Evolutionary conservation across 2,888 invertebrate genomes (phyloP), one percentile per base, ranked within the genome.

Genomic region (Marasmarcha lunaedactyla): DNA sequence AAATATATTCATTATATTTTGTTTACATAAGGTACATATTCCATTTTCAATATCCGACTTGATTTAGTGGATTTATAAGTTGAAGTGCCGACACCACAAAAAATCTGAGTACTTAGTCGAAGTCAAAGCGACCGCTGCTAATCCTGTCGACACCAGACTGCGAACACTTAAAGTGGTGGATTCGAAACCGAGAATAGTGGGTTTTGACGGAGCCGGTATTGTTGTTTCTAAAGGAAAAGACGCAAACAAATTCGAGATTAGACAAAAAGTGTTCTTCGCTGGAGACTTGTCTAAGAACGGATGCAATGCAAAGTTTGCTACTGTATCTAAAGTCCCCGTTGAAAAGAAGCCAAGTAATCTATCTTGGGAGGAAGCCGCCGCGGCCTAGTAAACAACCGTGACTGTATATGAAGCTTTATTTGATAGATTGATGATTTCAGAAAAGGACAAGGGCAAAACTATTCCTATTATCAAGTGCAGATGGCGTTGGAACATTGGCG

Each of bases 401-500:
- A 77, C 79, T 2, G 77, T 79, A 10, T 71, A 62, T 43, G 79
- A 78, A 46, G 55, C 70, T 13, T 46, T 81, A 12, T 66, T 56
- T 46, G 79, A 81, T 38, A 62, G 78, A 2, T 45, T 81, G 33
- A 40, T 58, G 13, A 30, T 81, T n/a, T 59, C 74, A 10, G 67
- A 68, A 13, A 72, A 71, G 42, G 77, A 78, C 48, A 65, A 57
- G 46, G 74, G 71, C 1, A 79, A 71, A 46, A 54, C 68, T 14
- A 47, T 81, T 6, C 51, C 79, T 36, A 61, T 81, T 15, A 70
- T 81, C 34, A 81, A 81, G 79, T 46, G 72, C 68, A 1, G 81
- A 79, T 0, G 81, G 81, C 14, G 79, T 79, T 0, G 81, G 81
- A 0, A 68, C 77, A 4, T 53, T 79, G 1, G 78, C 79, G 6